A percentile compares a stretch with the other conserved stretches of the same genome.
Conservation (phyloP, 2,888 invertebrate species). For the Penaeus monodon region DNA sequence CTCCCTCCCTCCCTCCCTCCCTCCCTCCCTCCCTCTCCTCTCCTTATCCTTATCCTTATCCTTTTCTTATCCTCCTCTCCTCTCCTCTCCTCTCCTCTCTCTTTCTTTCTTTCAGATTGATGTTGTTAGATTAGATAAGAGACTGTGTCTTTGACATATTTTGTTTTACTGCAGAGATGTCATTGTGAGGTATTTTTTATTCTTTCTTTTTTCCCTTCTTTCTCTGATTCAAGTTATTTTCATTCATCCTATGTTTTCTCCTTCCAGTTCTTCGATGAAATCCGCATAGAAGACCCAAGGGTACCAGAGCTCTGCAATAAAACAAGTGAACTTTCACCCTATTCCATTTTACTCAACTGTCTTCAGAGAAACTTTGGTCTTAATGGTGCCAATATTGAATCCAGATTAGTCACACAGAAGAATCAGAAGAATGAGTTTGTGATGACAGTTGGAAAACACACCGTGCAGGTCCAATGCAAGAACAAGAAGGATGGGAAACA, state of each 20-base stretch:
- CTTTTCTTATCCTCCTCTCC: no score
- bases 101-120: no score
- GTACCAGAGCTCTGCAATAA: slow-evolving; percentile 96
- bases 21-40: no score
- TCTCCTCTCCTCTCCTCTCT: no score
- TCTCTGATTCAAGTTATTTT: not conserved
- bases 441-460: slow-evolving; percentile 93
- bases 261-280: slow-evolving; percentile 87
- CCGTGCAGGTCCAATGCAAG: slow-evolving; percentile 79
- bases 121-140: not conserved
- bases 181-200: no score
- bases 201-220: not conserved
- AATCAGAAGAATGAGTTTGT: slow-evolving; percentile 94
- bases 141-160: no score
- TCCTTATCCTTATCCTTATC: no score
- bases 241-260: slow-evolving; percentile 21
- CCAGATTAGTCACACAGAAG: slow-evolving; percentile 87
- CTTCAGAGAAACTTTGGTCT: slow-evolving; percentile 92
- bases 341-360: slow-evolving; percentile 91
- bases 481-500: slow-evolving; percentile 98
- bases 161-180: no score
- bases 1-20: no score
- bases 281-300: slow-evolving; percentile 92
- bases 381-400: slow-evolving; percentile 88
- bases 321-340: slow-evolving; percentile 95